These are phyloP conservation scores for cattle (Bos taurus) DNA, from an alignment of 2,113 vertebrate genomes.

Conservation along the genomic window ARS-UCD2.0 NC_037336.1:19971501-19972000, in stretches of 20 bases:
- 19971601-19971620: not conserved
- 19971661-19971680: not conserved
- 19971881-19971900: not conserved
- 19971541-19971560: not conserved
- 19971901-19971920: not conserved
- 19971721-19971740: not conserved
- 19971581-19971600: not conserved
- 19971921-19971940: not conserved
- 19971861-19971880: not conserved
- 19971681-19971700: not conserved
- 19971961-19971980: not conserved
- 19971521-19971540: not conserved
- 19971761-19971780: not conserved
- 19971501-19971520: not conserved
- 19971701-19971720: not conserved
- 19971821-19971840: not conserved
- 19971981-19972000: not conserved
- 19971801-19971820: not conserved
- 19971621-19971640: not conserved
- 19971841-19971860: not conserved
- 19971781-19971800: not conserved
- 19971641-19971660: not conserved
- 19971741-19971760: not conserved
- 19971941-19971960: not conserved
- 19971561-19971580: not conserved